Evolutionary conservation across 2,888 invertebrate genomes (phyloP).

Genomic region (Synergus japonicus): DNA sequence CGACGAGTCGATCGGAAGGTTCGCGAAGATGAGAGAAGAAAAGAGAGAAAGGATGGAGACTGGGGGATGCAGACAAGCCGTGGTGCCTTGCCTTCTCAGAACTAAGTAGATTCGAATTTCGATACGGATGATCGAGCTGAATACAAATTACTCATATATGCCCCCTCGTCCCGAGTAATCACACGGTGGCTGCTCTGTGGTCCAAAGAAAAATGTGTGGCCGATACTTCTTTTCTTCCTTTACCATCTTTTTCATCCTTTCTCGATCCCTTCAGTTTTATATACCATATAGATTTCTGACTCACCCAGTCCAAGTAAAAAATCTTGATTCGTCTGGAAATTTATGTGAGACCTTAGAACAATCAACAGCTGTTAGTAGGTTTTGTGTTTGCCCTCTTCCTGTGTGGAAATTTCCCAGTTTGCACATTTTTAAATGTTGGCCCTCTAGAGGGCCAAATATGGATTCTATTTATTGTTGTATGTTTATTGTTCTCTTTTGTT

Average conservation of each 20-base stretch:
- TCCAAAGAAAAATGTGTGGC: slow-evolving; percentile 73
- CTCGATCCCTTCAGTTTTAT: slow-evolving; percentile 50
- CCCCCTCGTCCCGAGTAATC: slow-evolving; percentile 73
- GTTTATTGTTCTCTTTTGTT: too few species aligned
- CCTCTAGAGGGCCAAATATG: too few species aligned
- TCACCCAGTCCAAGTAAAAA: not conserved
- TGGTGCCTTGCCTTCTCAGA: slow-evolving; percentile 74
- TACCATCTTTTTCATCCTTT: slow-evolving; percentile 47
- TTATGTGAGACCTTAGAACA: not conserved
- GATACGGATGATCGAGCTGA: slow-evolving; percentile 78
- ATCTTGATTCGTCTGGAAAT: not conserved
- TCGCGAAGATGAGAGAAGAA: slow-evolving; percentile 44
- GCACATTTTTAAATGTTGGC: too few species aligned
- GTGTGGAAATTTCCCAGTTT: too few species aligned
- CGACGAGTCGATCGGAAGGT: slow-evolving; percentile 54
- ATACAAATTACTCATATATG: slow-evolving; percentile 78
- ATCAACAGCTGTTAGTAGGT: not conserved
- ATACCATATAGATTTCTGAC: slow-evolving; percentile 42
- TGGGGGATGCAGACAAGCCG: slow-evolving; percentile 48
- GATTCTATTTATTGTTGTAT: too few species aligned
- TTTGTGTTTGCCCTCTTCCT: too few species aligned
- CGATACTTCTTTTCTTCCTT: slow-evolving; percentile 62
- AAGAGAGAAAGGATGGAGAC: slow-evolving; percentile 57
- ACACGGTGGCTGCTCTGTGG: slow-evolving; percentile 75
- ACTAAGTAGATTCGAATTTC: slow-evolving; percentile 78